Evolutionary conservation across 2,888 invertebrate genomes (phyloP).

Genomic region (Cheilosia variabilis): DNA sequence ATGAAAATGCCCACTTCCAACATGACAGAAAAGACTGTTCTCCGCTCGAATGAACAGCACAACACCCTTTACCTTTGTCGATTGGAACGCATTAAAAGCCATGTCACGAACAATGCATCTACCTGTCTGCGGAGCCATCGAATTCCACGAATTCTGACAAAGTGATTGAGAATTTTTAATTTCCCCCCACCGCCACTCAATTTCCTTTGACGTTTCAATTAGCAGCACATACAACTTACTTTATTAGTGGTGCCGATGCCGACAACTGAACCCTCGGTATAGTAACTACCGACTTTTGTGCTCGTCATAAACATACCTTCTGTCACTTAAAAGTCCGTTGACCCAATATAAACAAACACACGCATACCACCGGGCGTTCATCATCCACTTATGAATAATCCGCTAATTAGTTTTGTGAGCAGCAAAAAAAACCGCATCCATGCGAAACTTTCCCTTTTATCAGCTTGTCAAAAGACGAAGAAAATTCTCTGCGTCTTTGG

Average conservation of each 20-base stretch:
- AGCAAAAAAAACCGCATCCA: constrained; percentile 12
- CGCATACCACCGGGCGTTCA: constrained; percentile 6
- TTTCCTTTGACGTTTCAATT: constrained; percentile 48
- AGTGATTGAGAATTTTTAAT: constrained; percentile 29
- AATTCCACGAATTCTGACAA: constrained; percentile 33
- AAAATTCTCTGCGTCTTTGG: constrained; percentile 29
- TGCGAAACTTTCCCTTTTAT: constrained; percentile 40
- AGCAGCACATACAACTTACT: constrained; percentile 8
- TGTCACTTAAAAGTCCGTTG: constrained; percentile 37
- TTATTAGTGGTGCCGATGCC: constrained; percentile 3
- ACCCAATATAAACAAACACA: constrained; percentile 29
- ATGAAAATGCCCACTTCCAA: too few relatives aligned
- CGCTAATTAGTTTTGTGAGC: constrained; percentile 62
- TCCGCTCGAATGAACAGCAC: neutral
- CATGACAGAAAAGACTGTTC: neutral
- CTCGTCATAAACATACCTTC: neutral
- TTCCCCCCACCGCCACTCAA: neutral
- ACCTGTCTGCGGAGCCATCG: constrained; percentile 12
- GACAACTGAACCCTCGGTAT: neutral
- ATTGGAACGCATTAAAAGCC: constrained; percentile 10
- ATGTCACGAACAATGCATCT: constrained; percentile 41
- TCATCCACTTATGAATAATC: constrained; percentile 65
- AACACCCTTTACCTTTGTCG: neutral
- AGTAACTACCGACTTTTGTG: constrained; percentile 47
- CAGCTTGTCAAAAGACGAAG: constrained; percentile 15